phyloP scores from a whole-genome alignment of 30 jellyfish, hydroid and myxozoan genomes.

The Phacellophora camtschatica region DNA sequence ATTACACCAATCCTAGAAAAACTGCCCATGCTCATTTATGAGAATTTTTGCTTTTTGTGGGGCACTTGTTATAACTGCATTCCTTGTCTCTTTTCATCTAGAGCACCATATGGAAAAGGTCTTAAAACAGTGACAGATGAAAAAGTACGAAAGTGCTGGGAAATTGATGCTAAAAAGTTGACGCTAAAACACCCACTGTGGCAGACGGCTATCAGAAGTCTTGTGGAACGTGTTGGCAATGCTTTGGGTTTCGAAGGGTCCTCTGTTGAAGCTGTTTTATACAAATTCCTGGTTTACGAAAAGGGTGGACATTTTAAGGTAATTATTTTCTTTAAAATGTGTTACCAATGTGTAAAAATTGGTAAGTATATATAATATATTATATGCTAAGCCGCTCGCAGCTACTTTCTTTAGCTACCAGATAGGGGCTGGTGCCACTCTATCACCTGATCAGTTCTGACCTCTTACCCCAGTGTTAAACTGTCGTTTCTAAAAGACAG shows the following conservation, averaged over 20 bases:
- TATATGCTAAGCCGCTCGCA: too few relatives aligned
- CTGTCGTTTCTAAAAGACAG: too few relatives aligned
- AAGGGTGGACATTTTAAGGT: conserved; percentile 20
- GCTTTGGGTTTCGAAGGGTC: not conserved
- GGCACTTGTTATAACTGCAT: not conserved
- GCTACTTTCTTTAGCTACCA: too few relatives aligned
- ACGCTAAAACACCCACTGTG: not conserved
- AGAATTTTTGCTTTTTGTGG: too few relatives aligned
- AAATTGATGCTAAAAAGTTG: not conserved
- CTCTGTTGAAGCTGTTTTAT: not conserved
- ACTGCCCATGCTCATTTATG: too few relatives aligned
- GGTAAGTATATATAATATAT: too few relatives aligned
- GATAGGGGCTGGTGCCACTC: too few relatives aligned
- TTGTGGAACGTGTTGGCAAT: not conserved
- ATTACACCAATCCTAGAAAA: too few relatives aligned
- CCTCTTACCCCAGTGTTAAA: too few relatives aligned
- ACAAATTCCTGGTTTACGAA: conserved; percentile 18
- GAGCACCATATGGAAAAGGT: conserved; percentile 43
- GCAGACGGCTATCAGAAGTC: not conserved
- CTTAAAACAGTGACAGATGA: conserved; percentile 19
- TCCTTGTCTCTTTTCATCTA: not conserved
- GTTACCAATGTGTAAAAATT: too few relatives aligned
- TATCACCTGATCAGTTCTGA: too few relatives aligned
- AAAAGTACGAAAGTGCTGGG: conserved; percentile 29
- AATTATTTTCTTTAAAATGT: too few relatives aligned